phyloP scores from a whole-genome alignment of 1,140 invertebrate genomes.

The Drosophila sproati region DNA sequence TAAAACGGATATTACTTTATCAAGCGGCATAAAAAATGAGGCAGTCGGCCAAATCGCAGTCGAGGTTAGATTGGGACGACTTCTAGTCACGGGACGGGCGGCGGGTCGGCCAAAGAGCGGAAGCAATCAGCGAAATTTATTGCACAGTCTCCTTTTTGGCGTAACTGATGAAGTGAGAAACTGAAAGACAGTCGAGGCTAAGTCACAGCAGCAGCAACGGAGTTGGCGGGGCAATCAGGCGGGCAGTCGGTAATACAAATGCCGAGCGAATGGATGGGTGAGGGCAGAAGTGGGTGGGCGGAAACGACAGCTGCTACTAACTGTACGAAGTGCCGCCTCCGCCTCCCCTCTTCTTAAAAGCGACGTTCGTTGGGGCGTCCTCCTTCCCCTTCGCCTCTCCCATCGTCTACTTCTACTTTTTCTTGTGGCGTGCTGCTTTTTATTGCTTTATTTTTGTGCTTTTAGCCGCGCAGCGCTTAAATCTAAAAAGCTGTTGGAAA shows the following conservation, averaged over 20 bases:
- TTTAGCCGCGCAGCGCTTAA: constrained; percentile 70
- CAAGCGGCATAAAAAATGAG: constrained; percentile 83
- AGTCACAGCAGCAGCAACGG: constrained; percentile 35
- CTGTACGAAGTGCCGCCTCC: constrained; percentile 34
- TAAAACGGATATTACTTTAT: constrained; percentile 83
- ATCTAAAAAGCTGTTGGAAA: constrained; percentile 78
- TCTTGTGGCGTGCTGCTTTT: constrained; percentile 78
- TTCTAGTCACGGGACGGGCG: constrained; percentile 21
- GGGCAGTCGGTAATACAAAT: constrained; percentile 49
- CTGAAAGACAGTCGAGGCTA: constrained; percentile 80
- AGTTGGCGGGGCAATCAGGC: constrained; percentile 42
- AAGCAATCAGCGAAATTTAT: constrained; percentile 83
- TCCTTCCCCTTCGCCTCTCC: background rate
- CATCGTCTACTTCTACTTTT: constrained; percentile 24
- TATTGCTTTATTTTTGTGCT: constrained; percentile 80
- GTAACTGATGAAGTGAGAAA: constrained; percentile 83
- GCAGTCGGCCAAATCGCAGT: constrained; percentile 38
- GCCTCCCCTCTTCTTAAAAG: background rate
- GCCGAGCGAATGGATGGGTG: constrained; percentile 2
- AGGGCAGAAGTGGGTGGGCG: constrained; percentile 1
- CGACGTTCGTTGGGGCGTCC: constrained; percentile 18
- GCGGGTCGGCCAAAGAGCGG: constrained; percentile 36
- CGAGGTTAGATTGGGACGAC: constrained; percentile 47
- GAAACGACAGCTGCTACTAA: constrained; percentile 68
- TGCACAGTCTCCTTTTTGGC: constrained; percentile 81